These are phyloP conservation scores for Watsonalla cultraria DNA, from an alignment of 2,888 invertebrate genomes.

Conservation along the genomic window DNA sequence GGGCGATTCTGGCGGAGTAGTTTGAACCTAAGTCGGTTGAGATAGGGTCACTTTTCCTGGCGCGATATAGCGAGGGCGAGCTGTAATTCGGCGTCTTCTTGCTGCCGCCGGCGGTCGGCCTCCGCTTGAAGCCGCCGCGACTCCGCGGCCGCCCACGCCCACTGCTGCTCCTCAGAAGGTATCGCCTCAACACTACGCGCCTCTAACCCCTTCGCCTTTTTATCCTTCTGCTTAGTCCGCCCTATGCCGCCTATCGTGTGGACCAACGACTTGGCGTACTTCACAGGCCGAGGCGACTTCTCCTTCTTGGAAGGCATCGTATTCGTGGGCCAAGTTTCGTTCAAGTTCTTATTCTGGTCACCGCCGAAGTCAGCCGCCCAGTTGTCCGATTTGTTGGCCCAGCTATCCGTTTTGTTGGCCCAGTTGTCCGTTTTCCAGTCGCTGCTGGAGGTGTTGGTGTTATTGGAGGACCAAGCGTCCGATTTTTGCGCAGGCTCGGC, in stretches of 20 bases:
- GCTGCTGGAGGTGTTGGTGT: slow-evolving; percentile 21
- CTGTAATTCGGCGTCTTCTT: slow-evolving; percentile 86
- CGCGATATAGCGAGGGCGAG: slow-evolving; percentile 84
- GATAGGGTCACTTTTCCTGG: slow-evolving; percentile 52
- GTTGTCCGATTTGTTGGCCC: slow-evolving; percentile 49
- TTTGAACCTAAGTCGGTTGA: not conserved
- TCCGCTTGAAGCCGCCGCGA: slow-evolving; percentile 81
- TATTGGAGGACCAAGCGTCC: slow-evolving; percentile 28
- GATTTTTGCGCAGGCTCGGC: slow-evolving; percentile 26
- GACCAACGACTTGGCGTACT: slow-evolving; percentile 64
- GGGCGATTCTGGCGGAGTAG: not conserved
- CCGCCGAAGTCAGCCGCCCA: slow-evolving; percentile 55
- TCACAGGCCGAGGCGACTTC: slow-evolving; percentile 71
- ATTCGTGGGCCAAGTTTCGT: slow-evolving; percentile 65
- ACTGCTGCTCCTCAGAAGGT: slow-evolving; percentile 82
- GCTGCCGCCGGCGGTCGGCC: slow-evolving; percentile 76
- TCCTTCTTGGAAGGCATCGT: slow-evolving; percentile 68
- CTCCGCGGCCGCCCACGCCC: slow-evolving; percentile 86
- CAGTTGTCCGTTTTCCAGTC: slow-evolving; percentile 54
- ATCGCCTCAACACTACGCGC: slow-evolving; percentile 39
- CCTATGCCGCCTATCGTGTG: slow-evolving; percentile 73
- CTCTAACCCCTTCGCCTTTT: slow-evolving; percentile 46
- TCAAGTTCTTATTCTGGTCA: slow-evolving; percentile 55
- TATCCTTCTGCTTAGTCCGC: slow-evolving; percentile 51
- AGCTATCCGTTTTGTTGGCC: slow-evolving; percentile 47